These are phyloP conservation scores for Drosophila lutescens DNA, from an alignment of 2,888 invertebrate species.

Conservation along the genomic window DNA sequence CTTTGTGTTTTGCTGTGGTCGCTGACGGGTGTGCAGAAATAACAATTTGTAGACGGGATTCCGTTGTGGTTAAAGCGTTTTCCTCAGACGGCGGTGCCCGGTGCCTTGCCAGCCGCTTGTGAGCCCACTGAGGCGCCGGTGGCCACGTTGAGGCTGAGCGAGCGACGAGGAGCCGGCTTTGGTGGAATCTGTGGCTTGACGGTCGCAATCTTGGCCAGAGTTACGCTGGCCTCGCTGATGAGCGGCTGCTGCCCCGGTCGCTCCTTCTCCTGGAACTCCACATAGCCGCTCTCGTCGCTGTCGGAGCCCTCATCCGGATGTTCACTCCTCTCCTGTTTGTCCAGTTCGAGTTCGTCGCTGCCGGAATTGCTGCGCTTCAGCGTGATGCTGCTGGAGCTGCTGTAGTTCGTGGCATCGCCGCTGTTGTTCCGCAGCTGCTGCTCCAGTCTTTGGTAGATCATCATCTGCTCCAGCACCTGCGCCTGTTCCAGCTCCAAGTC, in stretches of 20 bases:
- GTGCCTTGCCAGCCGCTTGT: slow-evolving; percentile 12
- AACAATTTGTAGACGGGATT: slow-evolving; percentile 58
- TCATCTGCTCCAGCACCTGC: slow-evolving; percentile 68
- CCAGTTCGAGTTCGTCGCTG: slow-evolving; percentile 54
- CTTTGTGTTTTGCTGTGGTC: slow-evolving; percentile 50
- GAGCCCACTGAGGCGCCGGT: slow-evolving; percentile 22
- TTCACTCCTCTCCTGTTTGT: slow-evolving; percentile 26
- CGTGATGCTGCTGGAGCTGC: slow-evolving; percentile 81
- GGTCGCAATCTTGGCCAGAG: slow-evolving; percentile 39
- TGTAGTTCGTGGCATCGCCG: slow-evolving; percentile 80
- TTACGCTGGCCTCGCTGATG: slow-evolving; percentile 14
- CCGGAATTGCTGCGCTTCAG: slow-evolving; percentile 75
- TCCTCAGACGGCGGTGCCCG: slow-evolving; percentile 61
- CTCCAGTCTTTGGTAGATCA: slow-evolving; percentile 75
- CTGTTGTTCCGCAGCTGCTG: slow-evolving; percentile 75
- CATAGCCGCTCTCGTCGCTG: slow-evolving; percentile 96
- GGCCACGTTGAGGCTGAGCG: slow-evolving; percentile 45
- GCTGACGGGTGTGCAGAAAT: slow-evolving; percentile 66
- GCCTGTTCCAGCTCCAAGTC: slow-evolving; percentile 48
- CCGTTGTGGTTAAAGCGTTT: slow-evolving; percentile 58
- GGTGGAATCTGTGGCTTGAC: slow-evolving; percentile 71
- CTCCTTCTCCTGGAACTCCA: slow-evolving; percentile 88
- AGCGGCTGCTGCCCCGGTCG: slow-evolving; percentile 23
- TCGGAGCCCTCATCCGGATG: slow-evolving; percentile 86
- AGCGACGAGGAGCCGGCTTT: slow-evolving; percentile 78